Evolutionary conservation across 2,797 vertebrate species (phyloP).

Genomic region (Amazonetta brasiliensis): DNA sequence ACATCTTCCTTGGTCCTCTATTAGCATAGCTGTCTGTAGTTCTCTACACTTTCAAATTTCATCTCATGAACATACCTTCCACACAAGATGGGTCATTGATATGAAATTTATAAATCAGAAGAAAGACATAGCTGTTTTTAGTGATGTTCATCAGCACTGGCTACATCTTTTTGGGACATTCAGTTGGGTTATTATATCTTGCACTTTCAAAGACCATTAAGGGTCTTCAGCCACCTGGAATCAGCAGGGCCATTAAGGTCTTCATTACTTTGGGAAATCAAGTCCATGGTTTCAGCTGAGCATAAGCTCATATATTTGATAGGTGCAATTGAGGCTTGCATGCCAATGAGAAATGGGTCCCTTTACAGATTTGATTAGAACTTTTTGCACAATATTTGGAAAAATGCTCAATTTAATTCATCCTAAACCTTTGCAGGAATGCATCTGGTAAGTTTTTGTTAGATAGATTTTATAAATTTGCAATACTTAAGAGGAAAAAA

Average conservation of each 20-base stretch:
- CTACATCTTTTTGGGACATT: background rate
- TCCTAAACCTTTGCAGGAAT: background rate
- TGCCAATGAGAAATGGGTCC: background rate
- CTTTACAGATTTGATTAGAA: background rate
- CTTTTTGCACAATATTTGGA: background rate
- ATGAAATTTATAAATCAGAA: background rate
- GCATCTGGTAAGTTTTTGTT: background rate
- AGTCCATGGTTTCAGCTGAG: background rate
- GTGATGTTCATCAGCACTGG: background rate
- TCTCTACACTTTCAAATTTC: background rate
- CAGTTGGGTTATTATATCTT: background rate
- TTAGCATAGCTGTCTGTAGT: background rate
- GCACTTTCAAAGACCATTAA: background rate
- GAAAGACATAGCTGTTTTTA: background rate
- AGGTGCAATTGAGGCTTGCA: background rate
- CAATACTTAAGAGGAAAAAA: background rate
- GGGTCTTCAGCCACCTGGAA: background rate
- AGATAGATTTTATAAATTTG: background rate
- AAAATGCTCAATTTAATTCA: background rate
- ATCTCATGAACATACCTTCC: fast-evolving
- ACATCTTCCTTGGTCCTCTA: background rate
- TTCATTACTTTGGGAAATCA: background rate
- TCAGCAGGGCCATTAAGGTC: background rate
- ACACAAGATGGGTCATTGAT: background rate
- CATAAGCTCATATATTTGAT: background rate